Evolutionary conservation across 2,113 vertebrate species (phyloP), one percentile per base, ranked within the genome.

Genomic region (Nothobranchius kuhntae): DNA sequence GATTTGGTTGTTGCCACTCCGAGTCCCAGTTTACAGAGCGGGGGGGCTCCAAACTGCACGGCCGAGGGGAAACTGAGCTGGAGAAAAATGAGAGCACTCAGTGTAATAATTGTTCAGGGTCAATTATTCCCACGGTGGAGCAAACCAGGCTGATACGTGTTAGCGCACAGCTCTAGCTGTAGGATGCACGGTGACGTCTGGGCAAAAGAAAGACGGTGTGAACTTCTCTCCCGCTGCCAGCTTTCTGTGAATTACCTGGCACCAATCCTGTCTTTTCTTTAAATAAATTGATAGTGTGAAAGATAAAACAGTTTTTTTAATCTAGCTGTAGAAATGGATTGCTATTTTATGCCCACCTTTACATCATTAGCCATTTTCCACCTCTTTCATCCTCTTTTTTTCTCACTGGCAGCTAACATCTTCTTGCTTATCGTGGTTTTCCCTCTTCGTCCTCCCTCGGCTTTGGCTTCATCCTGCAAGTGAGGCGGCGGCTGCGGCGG

Each of bases 81-180:
- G 86, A 89, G 90, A 91, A 89, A 91, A 92, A 90, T 89, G 89
- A 87, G 88, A 81, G 87, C 84, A 74, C 87, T 93, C 86, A 91
- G 84, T 88, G 89, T 89, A 91, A 92, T 93, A 90, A 93, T 92
- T 90, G 91, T 93, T 91, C 89, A 86, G 94, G 95, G 94, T 96
- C 95, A 96, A 94, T 93, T 93, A 95, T 94, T 94, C 94, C 94
- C 94, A 94, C 93, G 91, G 91, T 91, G 89, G 90, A 92, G 93
- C 93, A 89, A 83, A 90, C 93, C 91, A 89, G 82, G 90, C 90
- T 92, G 93, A 93, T 91, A 87, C 83, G 69, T 90, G 91, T 84
- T 88, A 93, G 92, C 91, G 86, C 87, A 90, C 86, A 86, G 91
- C 87, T 88, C 89, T 88, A 87, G 80, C 93, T 92, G 92, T 64